Percentiles rank a stretch among this genome's conserved stretches.
phyloP scores from a whole-genome alignment of 2,888 invertebrate species.

The Ophion ellenae region DNA sequence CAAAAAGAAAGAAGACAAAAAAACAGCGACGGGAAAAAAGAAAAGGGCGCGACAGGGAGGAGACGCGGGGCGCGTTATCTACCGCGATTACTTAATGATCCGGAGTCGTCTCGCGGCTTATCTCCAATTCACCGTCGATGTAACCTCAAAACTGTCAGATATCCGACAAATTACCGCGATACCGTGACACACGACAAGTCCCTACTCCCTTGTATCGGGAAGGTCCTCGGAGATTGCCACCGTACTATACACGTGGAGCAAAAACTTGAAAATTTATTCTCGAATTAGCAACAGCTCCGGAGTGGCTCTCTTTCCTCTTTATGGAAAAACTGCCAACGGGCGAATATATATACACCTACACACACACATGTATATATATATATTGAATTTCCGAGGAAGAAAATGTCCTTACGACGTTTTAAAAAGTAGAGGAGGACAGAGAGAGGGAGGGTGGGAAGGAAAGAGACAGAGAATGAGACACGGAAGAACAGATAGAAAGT shows the following conservation, averaged over 20 bases:
- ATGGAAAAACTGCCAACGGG: not conserved
- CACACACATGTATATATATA: too few relatives aligned
- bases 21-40: not conserved
- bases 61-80: not conserved
- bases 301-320: not conserved
- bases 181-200: constrained; percentile 1
- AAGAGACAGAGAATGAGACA: not conserved
- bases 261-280: constrained; percentile 27
- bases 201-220: too few relatives aligned
- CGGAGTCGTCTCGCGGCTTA: constrained; percentile 1
- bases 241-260: not conserved
- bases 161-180: not conserved
- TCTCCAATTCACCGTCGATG: constrained; percentile 35
- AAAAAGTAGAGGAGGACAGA: not conserved
- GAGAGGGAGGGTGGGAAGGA: not conserved
- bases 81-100: constrained; percentile 26
- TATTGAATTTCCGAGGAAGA: constrained; percentile 2
- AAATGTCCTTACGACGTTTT: constrained; percentile 9
- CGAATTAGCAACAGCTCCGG: constrained; percentile 7
- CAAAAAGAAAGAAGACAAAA: not conserved
- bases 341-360: too few relatives aligned
- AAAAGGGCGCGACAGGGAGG: not conserved
- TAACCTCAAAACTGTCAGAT: constrained; percentile 16
- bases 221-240: too few relatives aligned
- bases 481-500: not conserved